A percentile compares a stretch with the other conserved stretches of the same genome.
phyloP scores from a whole-genome alignment of 2,113 vertebrate genomes.

The Sander vitreus region DNA sequence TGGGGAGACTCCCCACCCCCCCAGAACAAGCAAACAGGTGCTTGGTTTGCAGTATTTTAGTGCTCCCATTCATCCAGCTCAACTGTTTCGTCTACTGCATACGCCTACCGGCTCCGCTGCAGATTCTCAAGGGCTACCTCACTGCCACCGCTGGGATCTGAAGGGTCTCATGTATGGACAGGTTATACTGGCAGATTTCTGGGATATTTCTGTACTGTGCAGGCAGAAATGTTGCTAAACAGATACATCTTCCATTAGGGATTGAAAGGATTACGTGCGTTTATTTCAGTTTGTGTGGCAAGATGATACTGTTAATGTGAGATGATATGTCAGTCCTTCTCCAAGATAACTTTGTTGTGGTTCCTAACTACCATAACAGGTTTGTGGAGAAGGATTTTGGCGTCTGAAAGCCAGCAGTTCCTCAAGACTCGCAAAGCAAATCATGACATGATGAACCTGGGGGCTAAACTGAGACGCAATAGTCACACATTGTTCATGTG shows the following conservation, averaged over 20 bases:
- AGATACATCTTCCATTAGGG: neutral
- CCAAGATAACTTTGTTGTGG: neutral
- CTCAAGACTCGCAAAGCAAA: neutral
- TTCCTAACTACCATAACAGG: neutral
- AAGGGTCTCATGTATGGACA: constrained; percentile 24
- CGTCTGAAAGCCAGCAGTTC: constrained; percentile 14
- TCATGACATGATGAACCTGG: neutral
- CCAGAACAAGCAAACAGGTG: constrained; percentile 36
- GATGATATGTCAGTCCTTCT: neutral
- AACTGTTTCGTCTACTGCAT: constrained; percentile 70
- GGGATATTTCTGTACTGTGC: neutral
- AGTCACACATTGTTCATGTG: constrained; percentile 16
- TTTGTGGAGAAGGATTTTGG: neutral
- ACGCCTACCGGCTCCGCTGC: constrained; percentile 42
- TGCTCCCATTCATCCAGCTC: constrained; percentile 65
- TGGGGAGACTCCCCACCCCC: constrained; percentile 37
- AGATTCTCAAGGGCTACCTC: constrained; percentile 76
- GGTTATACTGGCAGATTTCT: neutral
- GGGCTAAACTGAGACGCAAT: neutral
- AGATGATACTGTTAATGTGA: neutral
- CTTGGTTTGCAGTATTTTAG: constrained; percentile 62
- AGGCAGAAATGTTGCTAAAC: constrained; percentile 8
- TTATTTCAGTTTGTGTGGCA: neutral
- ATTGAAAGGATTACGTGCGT: neutral
- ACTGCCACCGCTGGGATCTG: constrained; percentile 22